Evolutionary conservation across 2,113 vertebrate species (phyloP), one percentile per base, ranked within the genome.

Genomic region (Tylochromis polylepis): DNA sequence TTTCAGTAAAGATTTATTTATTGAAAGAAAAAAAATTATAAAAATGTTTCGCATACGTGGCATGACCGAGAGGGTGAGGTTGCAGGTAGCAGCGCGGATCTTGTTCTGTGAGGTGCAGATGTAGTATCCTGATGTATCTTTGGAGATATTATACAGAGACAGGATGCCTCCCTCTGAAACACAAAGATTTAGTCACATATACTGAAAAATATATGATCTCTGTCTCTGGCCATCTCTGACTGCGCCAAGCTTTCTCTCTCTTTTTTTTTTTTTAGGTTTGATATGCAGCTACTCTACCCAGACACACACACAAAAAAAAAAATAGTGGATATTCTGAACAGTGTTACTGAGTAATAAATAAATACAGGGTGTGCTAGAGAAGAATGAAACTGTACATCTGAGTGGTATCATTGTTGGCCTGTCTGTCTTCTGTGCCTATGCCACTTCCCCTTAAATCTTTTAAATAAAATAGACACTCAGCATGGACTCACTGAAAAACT

Each of bases 81-180:
- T 98, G 95, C 97, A 99, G 60, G 3, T 88, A 0, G 89, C 88
- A 0, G 38, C 38, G 41, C 96, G 94, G 75, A 97, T 94, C 20
- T 72, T 62, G 5, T 99, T 99, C 1, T 4, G 29, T 11, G 98
- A 96, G 3, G 95, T 97, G 93, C 98, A 99, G 87, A 94, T 91
- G 90, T 95, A 99, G 94, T 90, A 98, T 46, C 98, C 98, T 0
- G 97, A 97, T 1, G 94, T 96, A 0, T 97, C 97, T 0, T 60
- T 93, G 0, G 97, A 95, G 93, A 99, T 83, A 49, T 98, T 99
- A 93, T 89, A 97, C 65, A 99, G 95, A 11, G 95, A 95, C 89
- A 96, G 43, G 38, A 96, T 24, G 12, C 95, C 96, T 1, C 67
- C 91, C 38, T 65, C 94, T 96, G 67, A 78, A 87, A 93, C 2